phyloP scores from a whole-genome alignment of 2,888 invertebrate genomes.

The Protodeltote pygarga region DNA sequence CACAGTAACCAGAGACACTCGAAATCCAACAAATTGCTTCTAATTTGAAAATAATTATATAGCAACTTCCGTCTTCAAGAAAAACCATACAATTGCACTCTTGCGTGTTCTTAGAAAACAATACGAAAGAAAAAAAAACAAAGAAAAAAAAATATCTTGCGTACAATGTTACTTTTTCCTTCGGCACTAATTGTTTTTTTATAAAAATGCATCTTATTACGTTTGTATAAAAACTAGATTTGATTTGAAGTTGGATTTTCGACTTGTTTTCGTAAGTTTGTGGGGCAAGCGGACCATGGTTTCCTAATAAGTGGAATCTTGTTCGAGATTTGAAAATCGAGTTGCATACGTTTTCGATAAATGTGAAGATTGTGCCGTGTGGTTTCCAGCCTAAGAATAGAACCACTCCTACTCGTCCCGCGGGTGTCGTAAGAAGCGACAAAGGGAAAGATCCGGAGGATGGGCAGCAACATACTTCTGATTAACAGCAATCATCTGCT shows the following conservation, averaged over 20 bases:
- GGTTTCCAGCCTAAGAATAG: too few species aligned
- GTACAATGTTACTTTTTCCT: constrained; percentile 41
- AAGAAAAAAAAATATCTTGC: constrained; percentile 54
- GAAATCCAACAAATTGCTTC: constrained; percentile 71
- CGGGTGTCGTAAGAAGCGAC: too few species aligned
- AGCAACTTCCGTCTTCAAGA: constrained; percentile 75
- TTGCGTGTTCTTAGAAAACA: constrained; percentile 78
- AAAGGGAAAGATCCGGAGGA: too few species aligned
- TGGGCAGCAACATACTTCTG: too few species aligned
- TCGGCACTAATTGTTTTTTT: constrained; percentile 16
- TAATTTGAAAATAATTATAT: constrained; percentile 83
- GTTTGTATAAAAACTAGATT: constrained; percentile 20
- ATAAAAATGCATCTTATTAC: constrained; percentile 28
- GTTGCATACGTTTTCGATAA: constrained; percentile 43
- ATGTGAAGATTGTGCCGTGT: too few species aligned
- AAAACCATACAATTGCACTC: constrained; percentile 75
- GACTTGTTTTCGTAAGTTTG: constrained; percentile 14
- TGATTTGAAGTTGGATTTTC: constrained; percentile 10
- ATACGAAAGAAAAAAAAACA: constrained; percentile 65
- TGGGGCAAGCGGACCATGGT: constrained; percentile 24
- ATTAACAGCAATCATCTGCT: too few species aligned
- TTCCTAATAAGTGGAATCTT: constrained; percentile 31
- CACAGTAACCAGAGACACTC: constrained; percentile 56
- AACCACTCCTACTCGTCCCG: too few species aligned
- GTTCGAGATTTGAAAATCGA: constrained; percentile 36